These are phyloP conservation scores for Oreochromis grahami DNA, from an alignment of 2,797 vertebrate species.

Conservation along the genomic window DNA sequence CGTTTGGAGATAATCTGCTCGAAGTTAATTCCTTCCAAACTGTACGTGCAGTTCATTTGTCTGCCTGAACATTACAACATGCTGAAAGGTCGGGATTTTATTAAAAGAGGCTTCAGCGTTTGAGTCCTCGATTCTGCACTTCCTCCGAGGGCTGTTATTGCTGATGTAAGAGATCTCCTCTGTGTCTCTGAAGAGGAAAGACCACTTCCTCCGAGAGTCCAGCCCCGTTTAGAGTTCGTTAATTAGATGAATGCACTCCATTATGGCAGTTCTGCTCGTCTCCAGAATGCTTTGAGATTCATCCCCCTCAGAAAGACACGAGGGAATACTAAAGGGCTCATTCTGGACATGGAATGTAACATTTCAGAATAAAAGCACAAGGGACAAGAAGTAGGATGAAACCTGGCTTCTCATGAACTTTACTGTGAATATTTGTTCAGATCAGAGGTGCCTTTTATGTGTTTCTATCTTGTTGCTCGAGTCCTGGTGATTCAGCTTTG, in stretches of 20 bases:
- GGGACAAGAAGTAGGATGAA: background rate
- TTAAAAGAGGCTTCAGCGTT: slow-evolving; percentile 11
- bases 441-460: background rate
- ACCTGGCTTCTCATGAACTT: background rate
- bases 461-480: background rate
- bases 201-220: slow-evolving; percentile 25
- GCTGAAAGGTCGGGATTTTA: slow-evolving; percentile 29
- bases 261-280: slow-evolving; percentile 12
- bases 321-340: slow-evolving; percentile 57
- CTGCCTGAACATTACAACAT: slow-evolving; percentile 35
- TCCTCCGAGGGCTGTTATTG: slow-evolving; percentile 70
- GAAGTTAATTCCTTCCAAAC: background rate
- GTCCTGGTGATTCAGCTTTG: background rate
- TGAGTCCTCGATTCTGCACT: slow-evolving; percentile 1
- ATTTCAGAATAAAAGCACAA: slow-evolving; percentile 26
- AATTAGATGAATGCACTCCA: slow-evolving; percentile 35
- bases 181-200: slow-evolving; percentile 41
- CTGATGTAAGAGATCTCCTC: slow-evolving; percentile 58
- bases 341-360: slow-evolving; percentile 58
- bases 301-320: slow-evolving; percentile 47
- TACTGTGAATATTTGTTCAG: background rate
- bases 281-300: slow-evolving; percentile 10
- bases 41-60: background rate
- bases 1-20: background rate
- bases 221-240: slow-evolving; percentile 32